A percentile compares a stretch with the other conserved stretches of the same genome.
Evolutionary conservation across 2,888 invertebrate species (phyloP).

Genomic region (Drosophila tripunctata): DNA sequence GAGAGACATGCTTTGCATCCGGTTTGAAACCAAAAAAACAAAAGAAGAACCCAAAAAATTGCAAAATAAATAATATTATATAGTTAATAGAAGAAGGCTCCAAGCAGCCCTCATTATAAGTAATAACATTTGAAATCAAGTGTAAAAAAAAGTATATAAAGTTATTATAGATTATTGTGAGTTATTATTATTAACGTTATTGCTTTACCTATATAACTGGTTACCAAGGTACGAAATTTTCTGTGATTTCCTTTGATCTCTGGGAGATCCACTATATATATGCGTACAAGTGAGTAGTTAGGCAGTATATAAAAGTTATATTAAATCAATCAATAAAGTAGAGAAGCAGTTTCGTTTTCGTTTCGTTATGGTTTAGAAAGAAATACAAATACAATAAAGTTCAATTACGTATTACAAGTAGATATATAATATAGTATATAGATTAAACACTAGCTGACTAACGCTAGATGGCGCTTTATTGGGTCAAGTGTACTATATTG

Average conservation of each 20-base stretch:
- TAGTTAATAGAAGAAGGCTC: no score
- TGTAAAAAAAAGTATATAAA: neutral
- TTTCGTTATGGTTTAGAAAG: conserved; percentile 18
- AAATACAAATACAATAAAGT: conserved; percentile 31
- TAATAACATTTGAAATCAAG: neutral
- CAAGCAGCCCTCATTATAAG: neutral
- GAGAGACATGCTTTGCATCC: conserved; percentile 72
- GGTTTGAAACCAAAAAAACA: conserved; percentile 47
- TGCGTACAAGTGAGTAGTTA: conserved; percentile 72
- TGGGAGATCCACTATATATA: conserved; percentile 98
- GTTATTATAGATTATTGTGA: neutral
- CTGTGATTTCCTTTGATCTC: conserved; percentile 99
- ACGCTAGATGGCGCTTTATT: conserved; percentile 36
- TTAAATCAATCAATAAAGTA: conserved; percentile 58
- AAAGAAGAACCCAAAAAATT: conserved; percentile 23
- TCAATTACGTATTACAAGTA: conserved; percentile 18
- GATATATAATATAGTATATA: neutral
- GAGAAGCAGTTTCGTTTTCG: conserved; percentile 55
- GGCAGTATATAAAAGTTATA: conserved; percentile 83
- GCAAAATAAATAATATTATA: conserved; percentile 12
- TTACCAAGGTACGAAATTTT: conserved; percentile 99
- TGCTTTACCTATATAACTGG: conserved; percentile 98
- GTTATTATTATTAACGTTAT: conserved; percentile 29
- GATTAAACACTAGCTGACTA: conserved; percentile 44
- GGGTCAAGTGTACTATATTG: conserved; percentile 66